Evolutionary conservation across 2,888 invertebrate species (phyloP), one percentile per base, ranked within the genome.

Genomic region (Philhelius pedissequus): DNA sequence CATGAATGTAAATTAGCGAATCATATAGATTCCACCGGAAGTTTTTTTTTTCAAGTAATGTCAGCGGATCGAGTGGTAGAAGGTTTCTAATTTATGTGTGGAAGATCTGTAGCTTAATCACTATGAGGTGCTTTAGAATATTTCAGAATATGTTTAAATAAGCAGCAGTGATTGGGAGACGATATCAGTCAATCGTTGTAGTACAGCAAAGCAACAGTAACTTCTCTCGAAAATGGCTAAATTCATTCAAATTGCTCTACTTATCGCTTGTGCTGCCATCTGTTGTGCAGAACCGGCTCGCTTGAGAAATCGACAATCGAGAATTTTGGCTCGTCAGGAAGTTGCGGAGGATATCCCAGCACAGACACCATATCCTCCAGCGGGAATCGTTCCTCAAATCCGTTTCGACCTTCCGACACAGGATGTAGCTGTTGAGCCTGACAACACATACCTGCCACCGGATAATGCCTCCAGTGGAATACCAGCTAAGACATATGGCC

Each of bases 361-460:
- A 15, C 84, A 84, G 15, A 89, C 89, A 0, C 90, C 90, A 8
- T 90, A 90, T 86, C 90, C 90, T 27, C 86, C 91, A 40, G 88
- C 91, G 22, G 90, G 90, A 0, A 38, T 89, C 22, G 83, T 87
- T 6, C 91, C 91, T 1, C 86, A 90, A 79, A 88, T 89, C 0
- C 87, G 88, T 18, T 90, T 90, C 64, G 89, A 89, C 15, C 66
- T 90, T 50, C 90, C 90, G 25, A 88, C 88, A 1, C 87, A 88
- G 40, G 74, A 86, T 22, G 87, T 86, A 4, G 86, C 83, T 7
- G 87, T 86, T 1, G 77, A 86, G n/a, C 89, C 89, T 4, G 87
- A 88, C 8, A 73, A 87, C n/a, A 87, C 86, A 0, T 89, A 90
- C 64, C 87, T 88, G 0, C 88, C 89, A 22, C 89, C 90, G 4